phyloP scores from a whole-genome alignment of 2,888 invertebrate species.

The Melipona beecheii region DNA sequence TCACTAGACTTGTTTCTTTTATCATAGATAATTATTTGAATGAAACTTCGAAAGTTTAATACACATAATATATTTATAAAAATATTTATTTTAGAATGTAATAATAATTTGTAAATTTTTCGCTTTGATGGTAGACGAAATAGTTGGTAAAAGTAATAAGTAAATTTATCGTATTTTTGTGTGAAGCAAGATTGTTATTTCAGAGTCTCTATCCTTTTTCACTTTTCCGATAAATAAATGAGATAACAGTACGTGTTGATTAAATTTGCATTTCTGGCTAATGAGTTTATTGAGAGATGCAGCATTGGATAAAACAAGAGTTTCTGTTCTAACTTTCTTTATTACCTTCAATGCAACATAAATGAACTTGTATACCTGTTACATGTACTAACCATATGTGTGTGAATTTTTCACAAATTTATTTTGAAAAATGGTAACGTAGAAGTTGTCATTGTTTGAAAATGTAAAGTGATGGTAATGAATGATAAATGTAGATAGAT shows the following conservation, averaged over 20 bases:
- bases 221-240: not conserved
- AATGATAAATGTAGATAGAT: too few species aligned
- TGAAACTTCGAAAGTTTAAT: too few species aligned
- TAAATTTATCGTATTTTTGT: not conserved
- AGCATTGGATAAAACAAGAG: not conserved
- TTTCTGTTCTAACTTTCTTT: not conserved
- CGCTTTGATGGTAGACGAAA: not conserved
- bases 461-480: too few species aligned
- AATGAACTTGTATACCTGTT: not conserved
- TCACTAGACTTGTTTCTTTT: too few species aligned
- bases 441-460: not conserved
- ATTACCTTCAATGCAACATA: not conserved
- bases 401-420: not conserved
- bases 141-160: not conserved
- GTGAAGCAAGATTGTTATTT: not conserved
- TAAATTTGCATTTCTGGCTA: not conserved
- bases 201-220: not conserved
- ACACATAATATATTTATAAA: too few species aligned
- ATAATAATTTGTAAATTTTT: not conserved
- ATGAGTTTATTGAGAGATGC: not conserved
- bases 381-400: too few species aligned
- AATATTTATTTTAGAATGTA: too few species aligned
- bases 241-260: not conserved
- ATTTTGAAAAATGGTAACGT: not conserved
- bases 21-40: too few species aligned